Conservation (phyloP, 2,113 vertebrate species). For the Excalfactoria chinensis region DNA sequence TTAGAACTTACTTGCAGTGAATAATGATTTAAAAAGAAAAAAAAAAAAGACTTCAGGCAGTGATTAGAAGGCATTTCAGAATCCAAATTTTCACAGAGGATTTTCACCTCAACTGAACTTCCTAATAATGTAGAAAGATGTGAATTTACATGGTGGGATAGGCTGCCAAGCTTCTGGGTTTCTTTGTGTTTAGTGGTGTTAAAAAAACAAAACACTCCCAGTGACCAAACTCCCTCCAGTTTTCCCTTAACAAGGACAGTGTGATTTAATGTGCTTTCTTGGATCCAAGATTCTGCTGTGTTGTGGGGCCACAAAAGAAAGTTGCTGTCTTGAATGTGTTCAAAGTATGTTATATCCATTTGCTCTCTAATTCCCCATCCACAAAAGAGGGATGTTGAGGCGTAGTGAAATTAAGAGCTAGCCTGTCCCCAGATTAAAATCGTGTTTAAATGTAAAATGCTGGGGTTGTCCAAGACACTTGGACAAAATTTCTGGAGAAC, state of each 20-base stretch:
- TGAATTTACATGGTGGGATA: conserved; percentile 25
- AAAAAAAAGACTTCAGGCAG: background rate
- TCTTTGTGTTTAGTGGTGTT: conserved; percentile 52
- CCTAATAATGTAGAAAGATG: background rate
- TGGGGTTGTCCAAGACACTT: background rate
- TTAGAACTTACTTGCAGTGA: background rate
- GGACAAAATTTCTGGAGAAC: background rate
- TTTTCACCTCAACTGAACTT: conserved; percentile 58
- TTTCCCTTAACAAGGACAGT: conserved; percentile 23
- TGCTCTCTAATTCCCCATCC: background rate
- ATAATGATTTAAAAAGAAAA: background rate
- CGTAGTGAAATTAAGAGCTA: background rate
- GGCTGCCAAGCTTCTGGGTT: conserved; percentile 53
- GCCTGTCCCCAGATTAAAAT: background rate
- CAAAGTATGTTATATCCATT: background rate
- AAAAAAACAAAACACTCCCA: conserved; percentile 18
- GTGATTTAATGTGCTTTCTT: conserved; percentile 50
- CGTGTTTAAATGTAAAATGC: background rate
- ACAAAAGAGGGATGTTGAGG: background rate
- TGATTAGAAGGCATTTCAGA: background rate
- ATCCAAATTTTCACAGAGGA: background rate
- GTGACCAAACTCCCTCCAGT: conserved; percentile 33
- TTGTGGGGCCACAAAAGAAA: conserved; percentile 7
- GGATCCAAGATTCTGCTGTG: background rate
- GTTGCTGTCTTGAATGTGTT: background rate